These are phyloP conservation scores for Alviniconcha marisindica DNA, from an alignment of 1,140 invertebrate genomes.

Conservation along the genomic window DNA sequence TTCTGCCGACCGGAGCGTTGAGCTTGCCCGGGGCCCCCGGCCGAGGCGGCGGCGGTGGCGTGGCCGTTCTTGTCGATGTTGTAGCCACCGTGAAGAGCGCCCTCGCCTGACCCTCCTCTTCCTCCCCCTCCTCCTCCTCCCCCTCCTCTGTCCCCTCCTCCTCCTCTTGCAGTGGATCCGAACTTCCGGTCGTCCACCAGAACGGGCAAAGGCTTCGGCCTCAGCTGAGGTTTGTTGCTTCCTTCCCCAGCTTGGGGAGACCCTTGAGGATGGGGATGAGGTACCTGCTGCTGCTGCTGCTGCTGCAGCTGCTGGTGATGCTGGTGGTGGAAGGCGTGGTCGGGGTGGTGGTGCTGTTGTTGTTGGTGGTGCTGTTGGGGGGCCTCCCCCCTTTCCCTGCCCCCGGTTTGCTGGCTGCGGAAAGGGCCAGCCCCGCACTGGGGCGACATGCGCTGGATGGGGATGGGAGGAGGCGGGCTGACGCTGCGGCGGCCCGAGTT, in stretches of 20 bases:
- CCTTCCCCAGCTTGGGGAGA: background rate
- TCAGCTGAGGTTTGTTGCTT: background rate
- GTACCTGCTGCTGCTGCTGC: background rate
- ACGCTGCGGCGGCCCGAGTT: background rate
- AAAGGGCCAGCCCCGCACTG: conserved; percentile 4
- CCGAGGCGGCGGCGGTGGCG: background rate
- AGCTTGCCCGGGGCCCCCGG: background rate
- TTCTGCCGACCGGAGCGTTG: background rate
- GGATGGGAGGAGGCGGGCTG: conserved; percentile 34
- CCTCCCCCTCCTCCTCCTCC: background rate
- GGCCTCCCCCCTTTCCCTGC: background rate
- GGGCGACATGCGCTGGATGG: conserved; percentile 34
- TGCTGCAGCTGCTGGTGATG: background rate
- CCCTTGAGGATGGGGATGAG: background rate
- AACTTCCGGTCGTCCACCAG: background rate
- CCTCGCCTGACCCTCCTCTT: background rate
- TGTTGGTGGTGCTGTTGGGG: background rate
- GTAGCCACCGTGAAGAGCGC: too few species aligned
- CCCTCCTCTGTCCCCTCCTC: background rate
- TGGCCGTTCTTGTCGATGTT: background rate
- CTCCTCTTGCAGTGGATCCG: too few species aligned
- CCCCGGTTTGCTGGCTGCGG: conserved; percentile 30
- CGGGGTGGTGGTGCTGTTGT: background rate
- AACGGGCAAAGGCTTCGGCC: background rate
- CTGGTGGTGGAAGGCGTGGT: background rate